These are phyloP conservation scores for Temnothorax curvispinosus DNA, from an alignment of 1,140 invertebrate species.

Conservation along the genomic window DNA sequence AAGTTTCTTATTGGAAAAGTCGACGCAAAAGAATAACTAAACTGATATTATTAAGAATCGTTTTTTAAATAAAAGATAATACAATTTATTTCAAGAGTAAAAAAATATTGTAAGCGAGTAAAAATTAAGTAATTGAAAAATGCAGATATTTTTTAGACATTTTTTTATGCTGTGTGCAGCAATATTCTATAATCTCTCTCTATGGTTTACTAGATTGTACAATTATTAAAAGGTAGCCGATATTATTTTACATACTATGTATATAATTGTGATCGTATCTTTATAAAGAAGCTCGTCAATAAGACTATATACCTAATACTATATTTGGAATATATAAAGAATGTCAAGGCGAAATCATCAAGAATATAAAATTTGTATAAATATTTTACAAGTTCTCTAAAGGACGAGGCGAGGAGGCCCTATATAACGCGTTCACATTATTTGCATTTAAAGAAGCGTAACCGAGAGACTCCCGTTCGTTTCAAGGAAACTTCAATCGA, in stretches of 20 bases:
- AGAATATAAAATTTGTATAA: constrained; percentile 29
- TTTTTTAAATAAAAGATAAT: not conserved
- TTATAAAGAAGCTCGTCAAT: not conserved
- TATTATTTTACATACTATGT: not conserved
- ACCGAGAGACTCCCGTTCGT: not conserved
- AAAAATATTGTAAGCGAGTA: not conserved
- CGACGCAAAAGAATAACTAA: not conserved
- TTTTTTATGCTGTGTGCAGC: not conserved
- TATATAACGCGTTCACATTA: constrained; percentile 7
- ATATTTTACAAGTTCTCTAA: constrained; percentile 16
- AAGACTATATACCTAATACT: not conserved
- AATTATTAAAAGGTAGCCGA: not conserved
- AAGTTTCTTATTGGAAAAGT: constrained; percentile 16
- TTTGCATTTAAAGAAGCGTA: constrained; percentile 55
- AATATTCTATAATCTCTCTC: not conserved
- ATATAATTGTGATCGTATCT: not conserved
- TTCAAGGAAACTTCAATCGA: constrained; percentile 57
- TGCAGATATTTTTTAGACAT: not conserved
- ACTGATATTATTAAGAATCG: not conserved
- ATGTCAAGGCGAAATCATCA: constrained; percentile 25
- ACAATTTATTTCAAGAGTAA: not conserved
- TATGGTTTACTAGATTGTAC: not conserved
- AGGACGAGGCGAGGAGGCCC: not conserved
- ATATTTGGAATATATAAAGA: not conserved
- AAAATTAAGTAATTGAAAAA: not conserved